phyloP scores from a whole-genome alignment of 2,797 vertebrate genomes.

The Aeoliscus strigatus region DNA sequence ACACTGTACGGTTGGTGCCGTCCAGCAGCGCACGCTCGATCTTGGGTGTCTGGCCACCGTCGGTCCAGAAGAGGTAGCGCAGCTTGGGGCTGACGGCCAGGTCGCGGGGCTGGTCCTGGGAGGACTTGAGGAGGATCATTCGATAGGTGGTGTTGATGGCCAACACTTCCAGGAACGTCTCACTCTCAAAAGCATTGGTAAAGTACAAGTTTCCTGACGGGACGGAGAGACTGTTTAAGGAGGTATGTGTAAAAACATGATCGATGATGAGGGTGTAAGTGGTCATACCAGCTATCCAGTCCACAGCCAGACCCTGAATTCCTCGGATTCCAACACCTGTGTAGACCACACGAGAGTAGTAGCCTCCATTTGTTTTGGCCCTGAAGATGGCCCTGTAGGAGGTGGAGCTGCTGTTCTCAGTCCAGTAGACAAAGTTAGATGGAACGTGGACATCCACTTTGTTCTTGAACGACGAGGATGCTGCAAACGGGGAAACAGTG shows the following conservation, averaged over 20 bases:
- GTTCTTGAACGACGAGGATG: slow-evolving; percentile 37
- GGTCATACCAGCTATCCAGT: slow-evolving; percentile 90
- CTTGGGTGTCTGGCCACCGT: slow-evolving; percentile 88
- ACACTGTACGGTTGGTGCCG: slow-evolving; percentile 85
- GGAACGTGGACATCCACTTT: slow-evolving; percentile 65
- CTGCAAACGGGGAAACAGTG: slow-evolving; percentile 34
- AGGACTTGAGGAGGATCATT: slow-evolving; percentile 83
- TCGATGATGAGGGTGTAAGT: no score
- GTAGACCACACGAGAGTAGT: slow-evolving; percentile 64
- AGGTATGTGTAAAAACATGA: background rate
- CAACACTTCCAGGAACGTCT: slow-evolving; percentile 86
- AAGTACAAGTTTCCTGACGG: slow-evolving; percentile 89
- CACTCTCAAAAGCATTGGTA: slow-evolving; percentile 82
- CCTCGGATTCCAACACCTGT: slow-evolving; percentile 82
- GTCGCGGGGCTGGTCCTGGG: slow-evolving; percentile 80
- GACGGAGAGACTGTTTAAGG: background rate
- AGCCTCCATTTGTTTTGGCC: slow-evolving; percentile 62
- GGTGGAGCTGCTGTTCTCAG: slow-evolving; percentile 56
- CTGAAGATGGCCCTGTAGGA: slow-evolving; percentile 61
- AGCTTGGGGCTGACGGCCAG: slow-evolving; percentile 86
- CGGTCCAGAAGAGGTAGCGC: slow-evolving; percentile 89
- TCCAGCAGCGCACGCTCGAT: slow-evolving; percentile 89
- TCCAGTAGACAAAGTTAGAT: slow-evolving; percentile 71
- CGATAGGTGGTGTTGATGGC: slow-evolving; percentile 84
- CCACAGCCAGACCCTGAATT: slow-evolving; percentile 85